Conservation (phyloP, 2,113 vertebrate genomes). For the Callipepla californica region DNA sequence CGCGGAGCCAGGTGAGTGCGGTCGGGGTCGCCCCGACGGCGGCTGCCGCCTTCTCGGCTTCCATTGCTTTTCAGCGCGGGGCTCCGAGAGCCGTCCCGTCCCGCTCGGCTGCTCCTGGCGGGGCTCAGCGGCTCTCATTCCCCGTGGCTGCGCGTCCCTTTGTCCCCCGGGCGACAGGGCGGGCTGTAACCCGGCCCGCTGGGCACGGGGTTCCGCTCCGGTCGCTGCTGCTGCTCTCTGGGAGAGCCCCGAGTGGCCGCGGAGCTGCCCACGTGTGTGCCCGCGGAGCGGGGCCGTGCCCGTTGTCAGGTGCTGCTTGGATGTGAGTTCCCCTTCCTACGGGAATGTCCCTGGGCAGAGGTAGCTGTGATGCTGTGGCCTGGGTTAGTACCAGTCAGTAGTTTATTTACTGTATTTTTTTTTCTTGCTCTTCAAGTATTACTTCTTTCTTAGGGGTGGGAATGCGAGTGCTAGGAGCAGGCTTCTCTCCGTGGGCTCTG, state of each 20-base stretch:
- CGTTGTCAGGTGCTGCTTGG: neutral
- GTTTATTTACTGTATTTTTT: neutral
- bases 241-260: neutral
- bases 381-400: neutral
- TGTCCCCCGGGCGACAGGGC: neutral
- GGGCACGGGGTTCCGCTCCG: neutral
- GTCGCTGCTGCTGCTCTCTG: neutral
- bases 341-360: neutral
- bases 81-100: neutral
- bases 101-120: neutral
- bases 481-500: neutral
- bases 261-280: neutral
- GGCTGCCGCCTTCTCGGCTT: neutral
- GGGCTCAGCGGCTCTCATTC: neutral
- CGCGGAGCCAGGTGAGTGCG: slow-evolving; percentile 70
- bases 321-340: fast-evolving
- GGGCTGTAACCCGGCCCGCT: neutral
- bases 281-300: neutral
- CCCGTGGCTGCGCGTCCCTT: neutral
- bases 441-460: neutral
- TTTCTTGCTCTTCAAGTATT: fast-evolving
- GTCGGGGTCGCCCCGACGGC: neutral
- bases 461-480: neutral
- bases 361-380: neutral
- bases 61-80: neutral